Conservation (phyloP, 2,888 invertebrate genomes). For the Schizaphis graminum region DNA sequence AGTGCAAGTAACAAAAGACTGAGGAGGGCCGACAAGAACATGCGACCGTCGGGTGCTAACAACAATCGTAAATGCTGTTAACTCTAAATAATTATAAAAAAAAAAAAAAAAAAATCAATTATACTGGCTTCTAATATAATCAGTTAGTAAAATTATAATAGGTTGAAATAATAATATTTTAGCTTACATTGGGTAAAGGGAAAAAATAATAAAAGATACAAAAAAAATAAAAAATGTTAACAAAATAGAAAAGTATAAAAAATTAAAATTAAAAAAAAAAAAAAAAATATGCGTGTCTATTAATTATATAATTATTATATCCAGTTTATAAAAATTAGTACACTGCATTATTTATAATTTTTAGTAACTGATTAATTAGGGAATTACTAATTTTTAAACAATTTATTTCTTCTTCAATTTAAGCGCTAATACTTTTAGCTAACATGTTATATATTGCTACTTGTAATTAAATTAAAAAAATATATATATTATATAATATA, state of each 20-base stretch:
- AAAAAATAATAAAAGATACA: conserved; percentile 43
- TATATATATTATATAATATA: background rate
- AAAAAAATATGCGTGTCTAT: conserved; percentile 54
- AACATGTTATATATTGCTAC: background rate
- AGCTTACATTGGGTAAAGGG: conserved; percentile 49
- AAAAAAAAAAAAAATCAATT: conserved; percentile 49
- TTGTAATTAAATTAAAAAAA: background rate
- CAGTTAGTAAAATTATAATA: conserved; percentile 59
- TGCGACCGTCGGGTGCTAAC: conserved; percentile 75
- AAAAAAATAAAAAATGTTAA: conserved; percentile 52
- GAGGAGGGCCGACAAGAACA: conserved; percentile 75
- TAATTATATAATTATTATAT: conserved; percentile 38
- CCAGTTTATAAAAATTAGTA: conserved; percentile 35
- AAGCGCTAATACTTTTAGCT: background rate
- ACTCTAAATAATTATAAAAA: conserved; percentile 38
- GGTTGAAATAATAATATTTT: conserved; percentile 57
- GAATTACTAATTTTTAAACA: conserved; percentile 41
- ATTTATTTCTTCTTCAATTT: conserved; percentile 53
- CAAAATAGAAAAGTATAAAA: conserved; percentile 57
- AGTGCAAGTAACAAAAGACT: conserved; percentile 73
- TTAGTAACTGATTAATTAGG: conserved; percentile 61
- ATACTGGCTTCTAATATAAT: conserved; percentile 64
- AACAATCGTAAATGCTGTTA: conserved; percentile 77
- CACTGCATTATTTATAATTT: conserved; percentile 53
- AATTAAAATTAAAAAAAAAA: conserved; percentile 40